Evolutionary conservation across 2,888 invertebrate genomes (phyloP).

Genomic region (Lottia scabra): DNA sequence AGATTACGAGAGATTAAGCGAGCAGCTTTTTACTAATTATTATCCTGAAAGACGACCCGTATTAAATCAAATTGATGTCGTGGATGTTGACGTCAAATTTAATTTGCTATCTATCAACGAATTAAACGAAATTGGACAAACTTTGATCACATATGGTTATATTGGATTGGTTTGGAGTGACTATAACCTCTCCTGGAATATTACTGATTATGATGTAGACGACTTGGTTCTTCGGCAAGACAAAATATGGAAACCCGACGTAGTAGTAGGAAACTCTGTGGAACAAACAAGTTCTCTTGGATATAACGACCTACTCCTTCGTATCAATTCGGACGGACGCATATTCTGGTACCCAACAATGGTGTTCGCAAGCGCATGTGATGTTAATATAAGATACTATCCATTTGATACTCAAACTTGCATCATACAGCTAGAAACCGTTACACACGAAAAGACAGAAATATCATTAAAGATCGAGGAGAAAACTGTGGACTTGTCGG

Average conservation of each 20-base stretch:
- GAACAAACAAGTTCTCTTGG: background rate
- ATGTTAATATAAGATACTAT: background rate
- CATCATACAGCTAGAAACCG: background rate
- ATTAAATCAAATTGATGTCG: background rate
- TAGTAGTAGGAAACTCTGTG: background rate
- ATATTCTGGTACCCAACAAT: background rate
- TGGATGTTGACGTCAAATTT: background rate
- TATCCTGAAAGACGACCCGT: background rate
- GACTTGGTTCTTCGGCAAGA: background rate
- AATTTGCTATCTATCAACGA: background rate
- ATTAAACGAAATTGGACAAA: background rate
- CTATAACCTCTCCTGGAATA: background rate
- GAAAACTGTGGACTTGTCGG: background rate
- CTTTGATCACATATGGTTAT: background rate
- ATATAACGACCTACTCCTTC: background rate
- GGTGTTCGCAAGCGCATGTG: background rate
- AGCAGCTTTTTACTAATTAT: background rate
- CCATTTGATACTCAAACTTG: background rate
- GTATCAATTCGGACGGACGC: background rate
- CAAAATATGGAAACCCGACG: background rate
- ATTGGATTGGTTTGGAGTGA: background rate
- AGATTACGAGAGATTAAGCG: no score
- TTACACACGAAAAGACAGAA: background rate
- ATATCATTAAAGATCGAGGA: background rate
- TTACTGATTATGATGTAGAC: background rate